Base-by-base conservation (phyloP, 2,797 vertebrate genomes). In the Coreius guichenoti region DNA sequence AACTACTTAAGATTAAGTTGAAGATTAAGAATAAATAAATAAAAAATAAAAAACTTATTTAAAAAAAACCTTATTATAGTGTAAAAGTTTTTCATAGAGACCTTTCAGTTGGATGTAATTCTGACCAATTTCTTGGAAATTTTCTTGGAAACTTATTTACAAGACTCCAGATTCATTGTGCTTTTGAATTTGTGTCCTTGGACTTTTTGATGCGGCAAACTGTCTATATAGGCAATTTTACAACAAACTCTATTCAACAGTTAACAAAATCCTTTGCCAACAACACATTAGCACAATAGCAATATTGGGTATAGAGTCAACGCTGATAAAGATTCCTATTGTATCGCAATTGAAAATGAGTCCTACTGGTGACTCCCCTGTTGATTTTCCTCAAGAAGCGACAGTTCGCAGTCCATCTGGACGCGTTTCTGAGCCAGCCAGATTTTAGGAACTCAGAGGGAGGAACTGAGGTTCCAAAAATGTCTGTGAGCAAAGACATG, bases 361-460 rank as follows among this genome's bases (percentile, higher is more conserved):
- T 82, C 45, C 33, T 80, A 70, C 65, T 86, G 39, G 47, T 83
- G 70, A 67, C 75, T 82, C 77, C 75, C 84, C 51, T 77, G 69
- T 49, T 75, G 26, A 61, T 76, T 72, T 86, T 68, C 81, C 76
- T 54, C 45, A 73, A 86, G 67, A 31, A 86, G 43, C n/a, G 75
- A 77, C 56, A 78, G 54, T 80, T 88, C 65, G 31, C 82, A 83
- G 77, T 84, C 84, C 76, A 82, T 74, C 84, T 87, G 56, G 70
- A 72, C 29, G 31, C 19, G 36, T 51, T 88, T 75, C 36, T n/a
- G 29, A 80, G 83, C 83, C 76, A 76, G 58, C 47, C 33, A 61
- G 26, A 63, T 67, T 88, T 85, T 13, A n/a, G 43, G 39, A 85
- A 78, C 72, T 73, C 56, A 9, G 63, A 81, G 83, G 85, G 76